Conservation (phyloP, 1,140 invertebrate genomes). For the Orchesella cincta region DNA sequence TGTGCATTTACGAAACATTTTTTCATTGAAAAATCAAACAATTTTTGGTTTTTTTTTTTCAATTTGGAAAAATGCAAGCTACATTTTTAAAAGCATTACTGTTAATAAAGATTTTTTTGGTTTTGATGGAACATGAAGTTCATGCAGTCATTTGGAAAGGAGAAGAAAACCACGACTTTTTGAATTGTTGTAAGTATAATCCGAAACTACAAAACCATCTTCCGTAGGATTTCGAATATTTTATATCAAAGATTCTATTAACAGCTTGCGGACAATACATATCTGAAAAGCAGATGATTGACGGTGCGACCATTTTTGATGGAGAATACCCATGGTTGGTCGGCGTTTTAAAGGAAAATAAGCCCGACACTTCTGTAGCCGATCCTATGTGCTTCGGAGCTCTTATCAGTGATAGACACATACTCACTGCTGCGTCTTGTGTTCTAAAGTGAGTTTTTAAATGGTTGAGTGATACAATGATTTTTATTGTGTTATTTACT, state of each 20-base stretch:
- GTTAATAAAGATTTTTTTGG: too few relatives aligned
- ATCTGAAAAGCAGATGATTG: background rate
- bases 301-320: background rate
- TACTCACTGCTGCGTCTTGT: constrained; percentile 8
- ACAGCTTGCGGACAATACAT: background rate
- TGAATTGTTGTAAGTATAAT: constrained; percentile 14
- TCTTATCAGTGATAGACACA: constrained; percentile 10
- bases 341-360: background rate
- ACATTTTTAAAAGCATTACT: too few relatives aligned
- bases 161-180: constrained; percentile 8
- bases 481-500: too few relatives aligned
- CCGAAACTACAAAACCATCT: background rate
- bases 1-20: too few relatives aligned
- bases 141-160: constrained; percentile 6
- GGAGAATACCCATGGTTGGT: constrained; percentile 24
- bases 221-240: background rate
- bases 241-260: background rate
- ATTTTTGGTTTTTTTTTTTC: too few relatives aligned
- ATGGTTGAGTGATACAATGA: too few relatives aligned
- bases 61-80: too few relatives aligned
- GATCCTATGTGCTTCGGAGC: background rate
- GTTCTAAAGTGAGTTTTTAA: constrained; percentile 7
- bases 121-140: too few relatives aligned
- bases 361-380: too few relatives aligned
- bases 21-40: too few relatives aligned